These are phyloP conservation scores for Eublepharis macularius DNA, from an alignment of 2,113 vertebrate species.

Conservation along the genomic window DNA sequence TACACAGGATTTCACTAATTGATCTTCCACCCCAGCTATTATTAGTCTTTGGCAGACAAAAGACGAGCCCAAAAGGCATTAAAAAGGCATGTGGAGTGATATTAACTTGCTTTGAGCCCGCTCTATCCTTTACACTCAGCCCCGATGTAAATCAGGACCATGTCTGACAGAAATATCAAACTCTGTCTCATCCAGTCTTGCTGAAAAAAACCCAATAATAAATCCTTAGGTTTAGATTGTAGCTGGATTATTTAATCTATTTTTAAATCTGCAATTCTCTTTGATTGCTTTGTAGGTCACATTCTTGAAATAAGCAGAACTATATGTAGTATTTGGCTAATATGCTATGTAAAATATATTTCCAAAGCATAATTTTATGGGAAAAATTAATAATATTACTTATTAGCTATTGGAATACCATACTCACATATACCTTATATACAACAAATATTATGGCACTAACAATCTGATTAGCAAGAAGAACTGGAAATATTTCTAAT, in stretches of 20 bases:
- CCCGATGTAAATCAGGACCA: too few species aligned
- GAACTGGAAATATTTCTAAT: not conserved
- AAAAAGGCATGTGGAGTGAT: too few species aligned
- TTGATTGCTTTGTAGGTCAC: not conserved
- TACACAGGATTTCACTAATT: too few species aligned
- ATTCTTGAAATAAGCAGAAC: not conserved
- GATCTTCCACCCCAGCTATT: too few species aligned
- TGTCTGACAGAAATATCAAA: too few species aligned
- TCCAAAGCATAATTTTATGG: not conserved
- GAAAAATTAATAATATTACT: not conserved
- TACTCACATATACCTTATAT: not conserved
- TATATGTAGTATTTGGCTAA: not conserved
- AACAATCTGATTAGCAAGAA: not conserved
- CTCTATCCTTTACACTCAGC: too few species aligned
- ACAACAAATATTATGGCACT: not conserved
- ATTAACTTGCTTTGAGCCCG: too few species aligned
- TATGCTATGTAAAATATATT: not conserved
- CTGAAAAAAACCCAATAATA: too few species aligned
- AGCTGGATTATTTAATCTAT: not conserved
- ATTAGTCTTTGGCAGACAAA: too few species aligned
- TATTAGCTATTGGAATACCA: not conserved
- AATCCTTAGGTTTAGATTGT: not conserved
- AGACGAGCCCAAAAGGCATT: too few species aligned
- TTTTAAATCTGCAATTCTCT: not conserved
- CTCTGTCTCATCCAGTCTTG: too few species aligned